phyloP scores from a whole-genome alignment of 2,797 vertebrate species.

The Labroides dimidiatus region DNA sequence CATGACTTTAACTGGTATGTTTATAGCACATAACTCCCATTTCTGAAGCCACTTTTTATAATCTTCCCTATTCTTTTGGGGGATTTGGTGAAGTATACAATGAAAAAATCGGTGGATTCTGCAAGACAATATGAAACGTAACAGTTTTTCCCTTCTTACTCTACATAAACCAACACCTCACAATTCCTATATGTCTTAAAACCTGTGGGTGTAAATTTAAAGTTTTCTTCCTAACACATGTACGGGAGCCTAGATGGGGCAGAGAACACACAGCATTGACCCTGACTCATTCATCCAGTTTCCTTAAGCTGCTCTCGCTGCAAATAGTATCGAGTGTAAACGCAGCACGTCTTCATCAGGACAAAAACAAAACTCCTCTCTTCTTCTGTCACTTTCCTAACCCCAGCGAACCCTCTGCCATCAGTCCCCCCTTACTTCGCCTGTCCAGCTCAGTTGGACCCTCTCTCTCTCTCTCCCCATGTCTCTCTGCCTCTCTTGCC shows the following conservation, averaged over 20 bases:
- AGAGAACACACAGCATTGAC: constrained; percentile 5
- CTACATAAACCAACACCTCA: no score
- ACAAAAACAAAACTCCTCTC: constrained; percentile 71
- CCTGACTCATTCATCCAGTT: constrained; percentile 17
- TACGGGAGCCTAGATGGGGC: not conserved
- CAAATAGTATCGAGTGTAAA: constrained; percentile 26
- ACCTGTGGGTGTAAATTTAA: not conserved
- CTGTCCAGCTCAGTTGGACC: constrained; percentile 62
- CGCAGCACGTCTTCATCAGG: constrained; percentile 58
- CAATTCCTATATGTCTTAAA: not conserved
- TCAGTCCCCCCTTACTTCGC: constrained; percentile 19
- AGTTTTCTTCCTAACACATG: constrained; percentile 23
- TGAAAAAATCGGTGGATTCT: not conserved
- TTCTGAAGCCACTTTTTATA: not conserved
- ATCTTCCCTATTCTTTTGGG: not conserved
- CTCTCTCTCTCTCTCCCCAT: constrained; percentile 36
- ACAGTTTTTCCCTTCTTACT: not conserved
- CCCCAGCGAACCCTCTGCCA: constrained; percentile 35
- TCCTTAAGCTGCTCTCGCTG: constrained; percentile 22
- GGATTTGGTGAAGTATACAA: not conserved
- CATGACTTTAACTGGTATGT: constrained; percentile 10
- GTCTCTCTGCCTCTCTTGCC: constrained; percentile 49
- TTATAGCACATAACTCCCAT: not conserved
- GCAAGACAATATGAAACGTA: not conserved
- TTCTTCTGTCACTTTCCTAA: constrained; percentile 64